Base-by-base conservation (phyloP, 2,113 vertebrate genomes). In the Orycteropus afer region DNA sequence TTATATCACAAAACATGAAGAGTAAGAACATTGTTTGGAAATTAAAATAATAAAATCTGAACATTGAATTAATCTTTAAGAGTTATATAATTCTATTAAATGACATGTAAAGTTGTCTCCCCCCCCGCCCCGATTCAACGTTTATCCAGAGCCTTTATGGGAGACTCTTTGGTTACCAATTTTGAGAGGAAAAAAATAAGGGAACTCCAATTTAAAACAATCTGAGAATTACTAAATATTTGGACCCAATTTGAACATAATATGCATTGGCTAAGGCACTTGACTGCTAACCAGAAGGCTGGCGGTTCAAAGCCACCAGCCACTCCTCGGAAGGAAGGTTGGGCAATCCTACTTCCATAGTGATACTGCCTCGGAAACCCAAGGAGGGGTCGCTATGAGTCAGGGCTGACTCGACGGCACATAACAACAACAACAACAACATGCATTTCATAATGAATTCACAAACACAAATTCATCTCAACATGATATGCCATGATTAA, bases 11-110 rank as follows among this genome's bases (percentile, higher is more conserved):
- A 80, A 81, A 61, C 2, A 10, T 55, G 7, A 59, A 69, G 18
- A 77, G 1, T 80, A 59, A 89, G 51, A 89, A n/a, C 0, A 4
- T 40, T 55, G 5, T 57, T 78, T 86, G 27, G 29, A 17, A 94
- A 57, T 78, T 91, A 81, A 67, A 92, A 65, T 77, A 1, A 89
- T 92, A 78, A 88, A 91, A 81, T 40, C 3, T 9, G 61, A 91
- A 89, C 84, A 22, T 85, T 89, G 34, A 79, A 90, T 4, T 78
- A 73, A 87, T 8, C 10, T 69, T 89, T 91, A 95, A 63, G 1
- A 23, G 80, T 85, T 8, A 83, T 53, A 53, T 73, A 83, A 71
- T 17, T 82, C 22, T 90, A 83, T 8, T 59, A 20, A 87, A 10
- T 74, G 45, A 71, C 61, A 12, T n/a, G 63, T 40, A 88, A 88